Base-by-base conservation (phyloP, 1,140 invertebrate genomes). In the Dysdera silvatica region DNA sequence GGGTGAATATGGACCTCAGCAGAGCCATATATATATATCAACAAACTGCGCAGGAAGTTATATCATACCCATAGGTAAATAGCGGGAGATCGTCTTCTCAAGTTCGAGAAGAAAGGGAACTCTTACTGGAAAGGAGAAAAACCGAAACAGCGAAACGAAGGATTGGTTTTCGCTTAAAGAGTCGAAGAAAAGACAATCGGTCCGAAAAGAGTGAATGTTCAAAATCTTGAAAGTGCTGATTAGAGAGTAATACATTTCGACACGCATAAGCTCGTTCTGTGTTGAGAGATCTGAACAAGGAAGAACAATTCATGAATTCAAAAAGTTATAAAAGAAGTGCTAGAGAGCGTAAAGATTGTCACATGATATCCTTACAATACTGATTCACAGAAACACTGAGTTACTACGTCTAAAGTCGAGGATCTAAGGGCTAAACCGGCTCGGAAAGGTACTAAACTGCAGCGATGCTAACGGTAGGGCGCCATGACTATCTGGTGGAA, bases 241-340 rank as follows among this genome's bases (percentile, higher is more conserved):
- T n/a, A n/a, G n/a, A n/a, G n/a, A n/a, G n/a, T n/a, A n/a, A n/a
- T n/a, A n/a, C n/a, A 28, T 53, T 55, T 62, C 56, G 60, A 62
- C 60, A 55, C 60, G 54, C 53, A 62, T 62, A 62, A 62, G 60
- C 60, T 62, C 60, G 60, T 62, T 62, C 32, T 55, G 54, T 48
- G 49, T 62, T 62, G 60, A 62, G 60, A n/a, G n/a, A n/a, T n/a
- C n/a, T n/a, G n/a, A n/a, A n/a, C n/a, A n/a, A n/a, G n/a, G n/a
- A n/a, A n/a, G n/a, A n/a, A n/a, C n/a, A n/a, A n/a, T n/a, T 62
- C 60, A 62, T 62, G 52, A 62, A 62, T 62, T 53, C 52, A 62
- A 53, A 53, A 62, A 62, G 56, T 55, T 48, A 53, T 62, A 53
- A 62, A 62, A 61, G 59, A 61, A 62, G 60, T 62, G 60, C 60